Evolutionary conservation across 2,113 vertebrate species (phyloP).

Genomic region (Scolopax mira): DNA sequence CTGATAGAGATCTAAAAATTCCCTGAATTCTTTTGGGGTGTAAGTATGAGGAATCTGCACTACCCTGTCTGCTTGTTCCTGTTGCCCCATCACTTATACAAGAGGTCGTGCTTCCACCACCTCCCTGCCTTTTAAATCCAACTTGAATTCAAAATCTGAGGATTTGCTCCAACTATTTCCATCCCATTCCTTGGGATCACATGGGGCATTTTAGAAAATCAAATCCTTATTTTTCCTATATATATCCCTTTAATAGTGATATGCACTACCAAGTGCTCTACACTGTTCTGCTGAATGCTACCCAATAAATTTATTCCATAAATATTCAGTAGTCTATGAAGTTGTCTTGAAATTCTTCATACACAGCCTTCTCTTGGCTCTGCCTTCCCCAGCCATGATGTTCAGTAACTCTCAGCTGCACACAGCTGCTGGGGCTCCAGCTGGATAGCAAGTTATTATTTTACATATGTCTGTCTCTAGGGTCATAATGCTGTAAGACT

Average conservation of each 20-base stretch:
- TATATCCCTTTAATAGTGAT: not conserved
- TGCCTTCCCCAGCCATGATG: not conserved
- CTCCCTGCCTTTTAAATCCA: not conserved
- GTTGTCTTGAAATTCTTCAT: not conserved
- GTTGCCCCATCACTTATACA: not conserved
- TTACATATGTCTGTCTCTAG: not conserved
- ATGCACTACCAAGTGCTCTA: not conserved
- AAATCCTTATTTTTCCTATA: not conserved
- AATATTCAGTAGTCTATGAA: not conserved
- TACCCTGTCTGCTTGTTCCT: not conserved
- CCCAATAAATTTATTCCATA: not conserved
- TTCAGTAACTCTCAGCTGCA: not conserved
- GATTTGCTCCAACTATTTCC: not conserved
- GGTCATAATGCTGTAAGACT: not conserved
- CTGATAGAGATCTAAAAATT: not conserved
- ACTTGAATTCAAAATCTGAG: not conserved
- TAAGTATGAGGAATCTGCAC: not conserved
- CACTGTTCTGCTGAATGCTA: not conserved
- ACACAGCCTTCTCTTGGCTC: not conserved
- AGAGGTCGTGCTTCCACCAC: not conserved
- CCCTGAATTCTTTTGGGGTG: not conserved
- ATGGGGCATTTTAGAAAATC: not conserved
- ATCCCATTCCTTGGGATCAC: not conserved
- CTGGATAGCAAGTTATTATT: not conserved
- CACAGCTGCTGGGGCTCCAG: not conserved